Conservation (phyloP, 2,797 vertebrate species). For the Sebastes baramenuke region DNA sequence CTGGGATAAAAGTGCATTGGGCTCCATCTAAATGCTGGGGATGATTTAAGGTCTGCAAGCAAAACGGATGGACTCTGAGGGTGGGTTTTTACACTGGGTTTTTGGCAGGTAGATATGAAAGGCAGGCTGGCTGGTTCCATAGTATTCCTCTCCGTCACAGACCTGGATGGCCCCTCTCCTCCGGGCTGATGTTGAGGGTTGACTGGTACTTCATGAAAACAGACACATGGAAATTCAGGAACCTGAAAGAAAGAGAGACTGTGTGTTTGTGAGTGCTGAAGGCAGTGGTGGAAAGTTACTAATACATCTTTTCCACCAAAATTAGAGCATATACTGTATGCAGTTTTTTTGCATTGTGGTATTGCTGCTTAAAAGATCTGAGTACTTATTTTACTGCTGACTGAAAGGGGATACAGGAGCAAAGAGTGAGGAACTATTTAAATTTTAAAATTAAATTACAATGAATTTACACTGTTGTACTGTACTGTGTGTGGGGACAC, state of each 20-base stretch:
- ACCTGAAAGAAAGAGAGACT: conserved; percentile 35
- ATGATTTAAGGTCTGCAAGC: conserved; percentile 24
- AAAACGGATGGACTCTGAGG: conserved; percentile 34
- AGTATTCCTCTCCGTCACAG: conserved; percentile 34
- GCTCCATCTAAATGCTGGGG: conserved; percentile 61
- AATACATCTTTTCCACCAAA: background rate
- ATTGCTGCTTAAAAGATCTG: background rate
- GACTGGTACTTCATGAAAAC: conserved; percentile 53
- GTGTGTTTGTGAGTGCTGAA: background rate
- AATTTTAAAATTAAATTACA: background rate
- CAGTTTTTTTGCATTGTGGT: background rate
- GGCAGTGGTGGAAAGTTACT: background rate
- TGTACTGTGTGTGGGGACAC: background rate
- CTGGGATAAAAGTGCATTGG: conserved; percentile 34
- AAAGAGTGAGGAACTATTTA: background rate
- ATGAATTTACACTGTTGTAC: background rate
- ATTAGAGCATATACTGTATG: no score
- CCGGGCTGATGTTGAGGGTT: conserved; percentile 55
- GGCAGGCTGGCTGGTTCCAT: conserved; percentile 65
- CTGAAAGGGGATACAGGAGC: background rate
- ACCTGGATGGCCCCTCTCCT: conserved; percentile 37
- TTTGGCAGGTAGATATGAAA: conserved; percentile 60
- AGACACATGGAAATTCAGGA: conserved; percentile 42
- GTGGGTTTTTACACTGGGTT: conserved; percentile 32
- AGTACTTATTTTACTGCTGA: background rate